Conservation (phyloP, 2,888 invertebrate genomes). For the Campaea margaritaria region DNA sequence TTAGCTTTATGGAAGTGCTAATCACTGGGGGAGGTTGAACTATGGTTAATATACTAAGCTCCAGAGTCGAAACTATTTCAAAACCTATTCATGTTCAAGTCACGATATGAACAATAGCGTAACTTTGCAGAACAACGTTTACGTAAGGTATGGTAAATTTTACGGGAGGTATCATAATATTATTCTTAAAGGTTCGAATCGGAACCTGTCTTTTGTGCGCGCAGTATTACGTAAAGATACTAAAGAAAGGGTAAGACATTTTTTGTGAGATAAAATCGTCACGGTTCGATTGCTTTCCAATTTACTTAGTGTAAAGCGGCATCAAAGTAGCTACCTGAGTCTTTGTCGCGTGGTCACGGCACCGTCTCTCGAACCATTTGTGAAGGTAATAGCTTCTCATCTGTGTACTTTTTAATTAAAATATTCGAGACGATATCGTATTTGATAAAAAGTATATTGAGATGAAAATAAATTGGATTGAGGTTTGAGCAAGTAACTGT, state of each 20-base stretch:
- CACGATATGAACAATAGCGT: slow-evolving; percentile 17
- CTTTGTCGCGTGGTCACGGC: slow-evolving; percentile 77
- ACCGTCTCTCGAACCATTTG: slow-evolving; percentile 54
- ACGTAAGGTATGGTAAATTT: slow-evolving; percentile 26
- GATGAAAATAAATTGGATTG: slow-evolving; percentile 67
- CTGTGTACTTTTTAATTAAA: slow-evolving; percentile 78
- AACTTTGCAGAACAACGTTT: slow-evolving; percentile 20
- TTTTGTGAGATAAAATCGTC: slow-evolving; percentile 73
- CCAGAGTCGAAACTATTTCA: slow-evolving; percentile 20
- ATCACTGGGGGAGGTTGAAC: slow-evolving; percentile 51
- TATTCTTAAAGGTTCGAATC: slow-evolving; percentile 48
- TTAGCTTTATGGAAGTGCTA: slow-evolving; percentile 67
- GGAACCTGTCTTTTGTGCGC: slow-evolving; percentile 65
- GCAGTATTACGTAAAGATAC: slow-evolving; percentile 70
- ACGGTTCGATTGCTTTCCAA: slow-evolving; percentile 78
- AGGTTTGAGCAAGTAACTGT: slow-evolving; percentile 41
- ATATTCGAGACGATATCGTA: slow-evolving; percentile 59
- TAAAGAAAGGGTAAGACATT: slow-evolving; percentile 69
- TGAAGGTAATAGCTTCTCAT: slow-evolving; percentile 72
- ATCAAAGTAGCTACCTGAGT: slow-evolving; percentile 60
- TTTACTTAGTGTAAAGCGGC: slow-evolving; percentile 70
- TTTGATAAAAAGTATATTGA: slow-evolving; percentile 58
- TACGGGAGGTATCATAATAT: slow-evolving; percentile 43
- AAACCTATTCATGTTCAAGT: slow-evolving; percentile 23
- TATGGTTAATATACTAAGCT: slow-evolving; percentile 35